A percentile compares a stretch with the other conserved stretches of the same genome.
Evolutionary conservation across 1,140 invertebrate species (phyloP).

Genomic region (Danaus melanippus): DNA sequence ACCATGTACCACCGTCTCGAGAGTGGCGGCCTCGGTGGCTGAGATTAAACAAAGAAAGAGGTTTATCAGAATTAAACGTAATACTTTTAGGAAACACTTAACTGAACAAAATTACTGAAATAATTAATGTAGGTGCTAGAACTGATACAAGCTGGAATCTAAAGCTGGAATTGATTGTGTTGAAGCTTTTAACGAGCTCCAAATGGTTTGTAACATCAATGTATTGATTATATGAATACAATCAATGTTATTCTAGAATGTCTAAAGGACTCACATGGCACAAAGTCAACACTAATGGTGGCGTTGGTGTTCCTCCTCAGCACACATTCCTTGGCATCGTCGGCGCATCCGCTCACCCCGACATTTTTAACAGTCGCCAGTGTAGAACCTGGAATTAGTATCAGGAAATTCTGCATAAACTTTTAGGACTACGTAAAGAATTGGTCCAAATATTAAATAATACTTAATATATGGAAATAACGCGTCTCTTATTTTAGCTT

Average conservation of each 20-base stretch:
- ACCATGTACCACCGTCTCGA: slow-evolving; percentile 79
- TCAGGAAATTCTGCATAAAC: neutral
- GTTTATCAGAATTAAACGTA: too few relatives aligned
- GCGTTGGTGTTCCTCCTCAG: slow-evolving; percentile 75
- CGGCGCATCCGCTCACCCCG: slow-evolving; percentile 72
- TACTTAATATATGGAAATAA: too few relatives aligned
- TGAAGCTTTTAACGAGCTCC: too few relatives aligned
- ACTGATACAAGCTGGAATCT: too few relatives aligned
- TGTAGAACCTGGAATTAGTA: slow-evolving; percentile 71
- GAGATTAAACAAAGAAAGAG: too few relatives aligned
- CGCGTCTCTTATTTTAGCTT: too few relatives aligned
- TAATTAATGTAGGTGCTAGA: too few relatives aligned
- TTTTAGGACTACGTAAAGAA: neutral
- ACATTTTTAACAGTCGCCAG: slow-evolving; percentile 72
- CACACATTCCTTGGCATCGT: slow-evolving; percentile 70
- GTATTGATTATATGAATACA: too few relatives aligned
- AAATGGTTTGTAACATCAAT: too few relatives aligned
- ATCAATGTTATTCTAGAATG: neutral
- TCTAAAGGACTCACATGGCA: slow-evolving; percentile 65
- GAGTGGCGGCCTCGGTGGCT: slow-evolving; percentile 61
- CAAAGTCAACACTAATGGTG: slow-evolving; percentile 75
- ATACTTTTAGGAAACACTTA: too few relatives aligned
- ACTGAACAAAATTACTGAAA: too few relatives aligned
- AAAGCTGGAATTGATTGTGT: too few relatives aligned
- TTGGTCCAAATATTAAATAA: neutral